Base-by-base conservation (phyloP, 2,888 invertebrate genomes). In the Protodeltote pygarga region DNA sequence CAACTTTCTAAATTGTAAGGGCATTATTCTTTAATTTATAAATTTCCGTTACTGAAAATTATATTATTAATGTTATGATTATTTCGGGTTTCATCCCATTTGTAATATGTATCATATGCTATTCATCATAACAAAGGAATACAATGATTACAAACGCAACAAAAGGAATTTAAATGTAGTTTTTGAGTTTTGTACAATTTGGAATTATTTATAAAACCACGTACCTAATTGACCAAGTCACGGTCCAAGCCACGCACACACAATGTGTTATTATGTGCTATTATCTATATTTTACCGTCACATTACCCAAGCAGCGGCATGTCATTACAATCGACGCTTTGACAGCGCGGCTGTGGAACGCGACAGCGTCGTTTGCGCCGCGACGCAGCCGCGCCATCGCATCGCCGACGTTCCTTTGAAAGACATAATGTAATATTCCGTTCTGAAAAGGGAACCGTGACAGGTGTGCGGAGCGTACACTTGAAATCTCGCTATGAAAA, bases 401-500 rank as follows among this genome's bases (percentile, higher is more conserved):
- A 16, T 41, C 40, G 37, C 62, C 64, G 67, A 59, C 50, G 67
- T 66, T 73, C 74, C 77, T 81, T 81, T 79, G 77, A 80, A 68
- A 77, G 75, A 78, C 80, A 79, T 86, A 87, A 89, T 82, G 85
- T 85, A 88, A 89, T 89, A 87, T 89, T 83, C 79, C 76, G 64
- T 67, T 65, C 59, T 79, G 80, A 82, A 83, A 81, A 77, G 80
- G 71, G 75, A 67, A 54, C 65, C 71, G 81, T 79, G 89, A 85
- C 89, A 88, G 89, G 87, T 89, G 87, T 73, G 77, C 73, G 71
- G 65, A 73, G 76, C 77, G 71, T 75, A 76, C 70, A 77, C 79
- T 81, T 80, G 79, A 79, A 84, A 85, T 85, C 79, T 79, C 75
- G 77, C 81, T 80, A 83, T 87, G 89, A 88, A 88, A 89, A 89